These are phyloP conservation scores for Belgica antarctica DNA, from an alignment of 2,888 invertebrate genomes.

Conservation along the genomic window DNA sequence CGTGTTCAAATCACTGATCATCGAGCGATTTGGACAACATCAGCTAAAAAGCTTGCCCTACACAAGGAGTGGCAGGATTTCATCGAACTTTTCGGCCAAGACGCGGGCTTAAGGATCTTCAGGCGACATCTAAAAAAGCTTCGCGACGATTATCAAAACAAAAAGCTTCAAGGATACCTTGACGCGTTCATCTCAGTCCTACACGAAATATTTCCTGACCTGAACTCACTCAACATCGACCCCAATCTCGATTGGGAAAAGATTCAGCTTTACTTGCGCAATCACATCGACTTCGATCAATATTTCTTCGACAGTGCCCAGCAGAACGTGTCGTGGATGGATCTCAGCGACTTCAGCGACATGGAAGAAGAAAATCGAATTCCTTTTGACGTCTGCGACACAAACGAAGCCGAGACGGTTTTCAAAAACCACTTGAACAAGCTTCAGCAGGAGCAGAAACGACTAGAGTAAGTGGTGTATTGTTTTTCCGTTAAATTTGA, in stretches of 20 bases:
- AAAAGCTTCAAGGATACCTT: constrained; percentile 73
- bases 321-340: constrained; percentile 70
- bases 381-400: constrained; percentile 88
- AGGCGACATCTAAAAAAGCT: constrained; percentile 75
- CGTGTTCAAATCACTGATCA: constrained; percentile 78
- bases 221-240: constrained; percentile 61
- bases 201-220: constrained; percentile 75
- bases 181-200: constrained; percentile 74
- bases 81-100: constrained; percentile 85
- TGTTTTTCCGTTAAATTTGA: constrained; percentile 11
- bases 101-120: constrained; percentile 75
- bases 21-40: constrained; percentile 83
- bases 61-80: constrained; percentile 87
- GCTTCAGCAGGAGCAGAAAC: constrained; percentile 86
- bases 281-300: constrained; percentile 89
- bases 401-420: constrained; percentile 86
- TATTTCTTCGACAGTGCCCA: constrained; percentile 86
- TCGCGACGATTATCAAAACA: constrained; percentile 75
- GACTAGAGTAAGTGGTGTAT: constrained; percentile 73
- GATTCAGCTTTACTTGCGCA: constrained; percentile 79
- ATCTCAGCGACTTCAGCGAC: constrained; percentile 64
- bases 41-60: constrained; percentile 78
- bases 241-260: constrained; percentile 79
- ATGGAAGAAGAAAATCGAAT: constrained; percentile 70
- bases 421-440: constrained; percentile 89